These are phyloP conservation scores for Zhuqinia jingwanae DNA, from an alignment of 2,888 invertebrate species.

Conservation along the genomic window DNA sequence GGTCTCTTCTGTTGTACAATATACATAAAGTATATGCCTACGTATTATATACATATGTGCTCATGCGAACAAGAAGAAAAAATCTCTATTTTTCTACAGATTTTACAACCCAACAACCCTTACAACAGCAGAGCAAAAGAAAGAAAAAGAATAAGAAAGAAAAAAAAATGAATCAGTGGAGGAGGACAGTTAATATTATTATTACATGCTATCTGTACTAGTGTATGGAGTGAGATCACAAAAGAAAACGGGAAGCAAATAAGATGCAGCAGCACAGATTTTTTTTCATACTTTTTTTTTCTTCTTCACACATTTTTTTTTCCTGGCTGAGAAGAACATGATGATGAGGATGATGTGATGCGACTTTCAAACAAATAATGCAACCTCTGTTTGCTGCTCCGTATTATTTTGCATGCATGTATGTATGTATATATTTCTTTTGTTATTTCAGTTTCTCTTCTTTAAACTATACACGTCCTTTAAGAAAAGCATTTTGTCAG, in stretches of 20 bases:
- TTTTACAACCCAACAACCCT: slow-evolving; percentile 35
- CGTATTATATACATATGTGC: too few species aligned
- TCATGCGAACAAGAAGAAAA: too few species aligned
- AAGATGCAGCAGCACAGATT: slow-evolving; percentile 1
- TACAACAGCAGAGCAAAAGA: background rate
- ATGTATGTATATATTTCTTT: background rate
- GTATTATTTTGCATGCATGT: background rate
- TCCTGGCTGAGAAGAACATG: background rate
- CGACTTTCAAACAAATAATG: slow-evolving; percentile 47
- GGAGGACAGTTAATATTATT: background rate
- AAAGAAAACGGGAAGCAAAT: background rate
- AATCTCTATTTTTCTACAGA: background rate
- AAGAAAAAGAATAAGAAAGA: background rate
- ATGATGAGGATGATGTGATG: slow-evolving; percentile 34
- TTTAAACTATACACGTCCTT: too few species aligned
- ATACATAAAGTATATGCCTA: background rate
- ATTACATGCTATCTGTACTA: background rate
- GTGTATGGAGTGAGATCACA: too few species aligned
- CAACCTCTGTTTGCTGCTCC: too few species aligned
- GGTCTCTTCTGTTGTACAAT: background rate
- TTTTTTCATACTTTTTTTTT: slow-evolving; percentile 41
- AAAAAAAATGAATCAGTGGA: slow-evolving; percentile 32
- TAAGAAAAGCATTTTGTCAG: slow-evolving; percentile 57
- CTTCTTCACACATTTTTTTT: background rate
- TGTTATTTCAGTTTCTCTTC: background rate